Evolutionary conservation across 2,113 vertebrate genomes (phyloP).

Genomic region (Heloderma charlesbogerti): DNA sequence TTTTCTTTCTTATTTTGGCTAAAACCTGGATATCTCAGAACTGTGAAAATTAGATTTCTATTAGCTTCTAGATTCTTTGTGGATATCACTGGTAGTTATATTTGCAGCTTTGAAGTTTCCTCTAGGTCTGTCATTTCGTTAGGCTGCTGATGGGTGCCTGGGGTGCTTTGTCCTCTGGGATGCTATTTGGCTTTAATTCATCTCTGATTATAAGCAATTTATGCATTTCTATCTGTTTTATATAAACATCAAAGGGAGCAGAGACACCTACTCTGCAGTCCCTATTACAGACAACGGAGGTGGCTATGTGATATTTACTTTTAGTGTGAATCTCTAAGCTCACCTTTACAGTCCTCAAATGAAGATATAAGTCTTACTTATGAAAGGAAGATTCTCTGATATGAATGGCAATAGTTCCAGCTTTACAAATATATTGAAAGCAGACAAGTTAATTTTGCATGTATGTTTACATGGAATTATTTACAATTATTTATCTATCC

Average conservation of each 20-base stretch:
- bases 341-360: neutral
- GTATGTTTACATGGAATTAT: constrained; percentile 14
- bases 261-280: constrained; percentile 60
- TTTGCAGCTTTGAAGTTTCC: constrained; percentile 78
- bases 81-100: constrained; percentile 77
- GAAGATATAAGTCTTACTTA: neutral
- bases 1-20: constrained; percentile 49
- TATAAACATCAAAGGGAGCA: constrained; percentile 77
- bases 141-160: constrained; percentile 73
- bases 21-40: constrained; percentile 66
- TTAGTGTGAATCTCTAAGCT: constrained; percentile 56
- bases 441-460: neutral
- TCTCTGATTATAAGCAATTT: constrained; percentile 79
- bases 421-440: constrained; percentile 25
- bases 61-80: constrained; percentile 66
- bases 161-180: constrained; percentile 76
- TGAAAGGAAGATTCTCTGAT: constrained; percentile 9
- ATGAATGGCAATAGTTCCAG: neutral
- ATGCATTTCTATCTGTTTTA: constrained; percentile 78
- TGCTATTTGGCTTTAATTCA: constrained; percentile 78
- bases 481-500: neutral
- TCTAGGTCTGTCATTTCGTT: constrained; percentile 78
- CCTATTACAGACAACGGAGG: constrained; percentile 66
- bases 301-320: constrained; percentile 57
- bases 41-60: constrained; percentile 52